A percentile compares a stretch with the other conserved stretches of the same genome.
Evolutionary conservation across 2,113 vertebrate genomes (phyloP).

Genomic region (Vombatus ursinus): DNA sequence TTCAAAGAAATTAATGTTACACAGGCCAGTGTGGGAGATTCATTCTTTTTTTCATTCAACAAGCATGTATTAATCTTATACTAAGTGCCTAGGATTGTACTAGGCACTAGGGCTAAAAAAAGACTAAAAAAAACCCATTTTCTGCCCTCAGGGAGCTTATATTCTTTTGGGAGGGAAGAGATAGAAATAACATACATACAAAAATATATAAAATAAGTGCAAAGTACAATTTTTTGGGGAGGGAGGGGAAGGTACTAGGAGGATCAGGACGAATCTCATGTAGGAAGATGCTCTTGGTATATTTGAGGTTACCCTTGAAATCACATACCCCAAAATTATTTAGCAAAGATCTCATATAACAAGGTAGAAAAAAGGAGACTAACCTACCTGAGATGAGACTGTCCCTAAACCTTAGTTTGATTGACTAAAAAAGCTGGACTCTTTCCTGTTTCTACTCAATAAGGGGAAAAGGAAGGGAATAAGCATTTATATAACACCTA

Average conservation of each 20-base stretch:
- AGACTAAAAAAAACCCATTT: too few species aligned
- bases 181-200: neutral
- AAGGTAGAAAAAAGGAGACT: neutral
- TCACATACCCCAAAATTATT: neutral
- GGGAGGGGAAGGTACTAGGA: neutral
- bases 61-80: too few species aligned
- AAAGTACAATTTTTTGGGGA: neutral
- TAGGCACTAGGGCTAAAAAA: too few species aligned
- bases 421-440: neutral
- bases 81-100: too few species aligned
- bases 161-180: neutral
- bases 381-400: neutral
- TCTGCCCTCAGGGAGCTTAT: too few species aligned
- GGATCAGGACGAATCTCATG: neutral
- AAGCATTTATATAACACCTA: neutral
- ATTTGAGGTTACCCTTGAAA: neutral
- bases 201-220: neutral
- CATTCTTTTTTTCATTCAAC: too few species aligned
- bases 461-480: neutral
- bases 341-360: neutral
- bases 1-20: too few species aligned
- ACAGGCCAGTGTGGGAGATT: too few species aligned
- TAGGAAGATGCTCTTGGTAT: neutral
- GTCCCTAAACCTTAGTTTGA: neutral
- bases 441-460: neutral